Evolutionary conservation across 2,113 vertebrate species (phyloP).

Genomic region (Machaerirhynchus nigripectus): DNA sequence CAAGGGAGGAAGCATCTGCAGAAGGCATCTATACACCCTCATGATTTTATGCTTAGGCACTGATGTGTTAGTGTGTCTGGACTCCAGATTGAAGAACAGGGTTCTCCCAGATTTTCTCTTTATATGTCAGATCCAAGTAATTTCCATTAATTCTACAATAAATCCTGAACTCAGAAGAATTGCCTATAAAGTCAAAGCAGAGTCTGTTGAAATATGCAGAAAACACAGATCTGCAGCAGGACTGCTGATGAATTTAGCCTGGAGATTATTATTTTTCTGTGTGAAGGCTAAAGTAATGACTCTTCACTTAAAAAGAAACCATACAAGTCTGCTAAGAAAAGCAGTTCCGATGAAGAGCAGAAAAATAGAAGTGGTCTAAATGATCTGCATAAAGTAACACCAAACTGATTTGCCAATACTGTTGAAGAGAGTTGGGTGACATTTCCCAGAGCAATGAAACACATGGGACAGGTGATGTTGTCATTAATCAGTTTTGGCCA

Average conservation of each 20-base stretch:
- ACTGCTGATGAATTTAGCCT: not conserved
- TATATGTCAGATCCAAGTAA: not conserved
- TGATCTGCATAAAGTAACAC: not conserved
- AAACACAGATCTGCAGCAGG: not conserved
- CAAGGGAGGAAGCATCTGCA: not conserved
- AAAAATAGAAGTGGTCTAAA: not conserved
- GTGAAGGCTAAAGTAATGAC: not conserved
- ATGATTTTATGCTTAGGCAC: not conserved
- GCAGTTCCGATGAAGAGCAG: not conserved
- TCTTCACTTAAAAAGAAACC: not conserved
- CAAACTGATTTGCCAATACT: not conserved
- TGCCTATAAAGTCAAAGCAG: not conserved
- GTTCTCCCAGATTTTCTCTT: not conserved
- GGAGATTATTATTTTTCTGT: not conserved
- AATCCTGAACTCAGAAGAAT: not conserved
- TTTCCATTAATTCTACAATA: not conserved
- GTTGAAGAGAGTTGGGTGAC: not conserved
- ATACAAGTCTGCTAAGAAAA: not conserved
- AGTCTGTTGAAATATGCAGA: not conserved
- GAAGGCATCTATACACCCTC: not conserved
- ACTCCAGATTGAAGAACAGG: not conserved
- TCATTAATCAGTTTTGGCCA: not conserved
- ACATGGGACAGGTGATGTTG: not conserved
- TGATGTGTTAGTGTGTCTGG: not conserved
- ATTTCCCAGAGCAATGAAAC: not conserved